phyloP scores from a whole-genome alignment of 2,888 invertebrate species.

The Strigamia transsilvanica region DNA sequence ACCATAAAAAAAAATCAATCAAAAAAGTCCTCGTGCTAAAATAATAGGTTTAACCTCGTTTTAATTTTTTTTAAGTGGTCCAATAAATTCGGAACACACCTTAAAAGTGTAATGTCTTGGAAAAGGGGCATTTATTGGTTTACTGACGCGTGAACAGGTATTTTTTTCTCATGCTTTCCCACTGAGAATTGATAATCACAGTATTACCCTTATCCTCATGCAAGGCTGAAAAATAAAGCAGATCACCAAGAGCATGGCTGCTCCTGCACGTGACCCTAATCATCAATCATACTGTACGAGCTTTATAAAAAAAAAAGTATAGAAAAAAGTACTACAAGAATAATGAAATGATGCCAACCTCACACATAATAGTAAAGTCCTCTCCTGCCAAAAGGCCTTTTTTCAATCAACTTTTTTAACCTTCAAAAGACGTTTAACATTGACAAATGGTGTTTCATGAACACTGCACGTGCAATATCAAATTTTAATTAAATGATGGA shows the following conservation, averaged over 20 bases:
- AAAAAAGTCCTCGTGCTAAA: neutral
- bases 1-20: neutral
- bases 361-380: conserved; percentile 46
- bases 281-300: conserved; percentile 45
- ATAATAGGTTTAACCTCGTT: conserved; percentile 28
- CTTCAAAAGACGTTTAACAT: conserved; percentile 47
- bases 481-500: conserved; percentile 45
- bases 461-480: conserved; percentile 40
- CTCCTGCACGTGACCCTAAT: conserved; percentile 46
- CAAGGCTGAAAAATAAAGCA: conserved; percentile 41
- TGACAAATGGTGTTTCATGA: conserved; percentile 44
- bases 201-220: conserved; percentile 27
- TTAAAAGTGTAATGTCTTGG: conserved; percentile 45
- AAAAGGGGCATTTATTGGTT: conserved; percentile 37
- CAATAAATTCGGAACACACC: conserved; percentile 28
- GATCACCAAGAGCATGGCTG: conserved; percentile 40
- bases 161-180: conserved; percentile 33
- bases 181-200: conserved; percentile 49
- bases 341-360: conserved; percentile 49
- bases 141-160: conserved; percentile 47
- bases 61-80: conserved; percentile 14
- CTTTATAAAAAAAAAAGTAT: conserved; percentile 2
- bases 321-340: conserved; percentile 42
- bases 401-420: conserved; percentile 36
- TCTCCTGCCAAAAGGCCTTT: conserved; percentile 35